These are phyloP conservation scores for Drosophila takahashii DNA, from an alignment of 1,140 invertebrate species.

Conservation along the genomic window DNA sequence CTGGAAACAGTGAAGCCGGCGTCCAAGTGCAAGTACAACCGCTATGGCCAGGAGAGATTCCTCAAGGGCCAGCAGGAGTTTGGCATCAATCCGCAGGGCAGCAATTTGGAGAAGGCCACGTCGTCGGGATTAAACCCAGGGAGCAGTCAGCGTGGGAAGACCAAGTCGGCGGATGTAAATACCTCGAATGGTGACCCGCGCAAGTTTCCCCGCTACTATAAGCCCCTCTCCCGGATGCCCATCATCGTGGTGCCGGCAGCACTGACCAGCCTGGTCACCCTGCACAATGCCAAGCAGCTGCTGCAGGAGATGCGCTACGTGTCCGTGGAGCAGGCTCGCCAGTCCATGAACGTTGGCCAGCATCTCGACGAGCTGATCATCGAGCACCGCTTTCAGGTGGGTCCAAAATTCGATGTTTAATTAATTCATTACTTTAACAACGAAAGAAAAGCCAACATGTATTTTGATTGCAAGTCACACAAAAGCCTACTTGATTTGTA, in stretches of 20 bases:
- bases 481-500: too few species aligned
- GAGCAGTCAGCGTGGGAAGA: not conserved
- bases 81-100: conserved; percentile 98
- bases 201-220: not conserved
- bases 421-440: too few species aligned
- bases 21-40: conserved; percentile 91
- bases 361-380: conserved; percentile 95
- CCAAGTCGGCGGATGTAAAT: not conserved
- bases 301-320: conserved; percentile 96
- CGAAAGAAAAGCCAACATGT: too few species aligned
- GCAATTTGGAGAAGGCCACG: conserved; percentile 94
- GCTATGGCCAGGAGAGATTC: conserved; percentile 97
- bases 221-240: conserved; percentile 93
- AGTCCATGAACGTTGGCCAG: conserved; percentile 81
- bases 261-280: conserved; percentile 96
- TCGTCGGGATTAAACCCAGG: not conserved
- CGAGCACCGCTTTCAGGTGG: conserved; percentile 80
- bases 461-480: too few species aligned
- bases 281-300: conserved; percentile 98
- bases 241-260: conserved; percentile 99
- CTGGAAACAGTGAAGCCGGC: conserved; percentile 97
- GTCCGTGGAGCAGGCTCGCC: conserved; percentile 94
- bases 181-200: too few species aligned
- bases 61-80: conserved; percentile 94
- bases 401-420: not conserved